These are phyloP conservation scores for Beris chalybata DNA, from an alignment of 2,888 invertebrate genomes.

Conservation along the genomic window DNA sequence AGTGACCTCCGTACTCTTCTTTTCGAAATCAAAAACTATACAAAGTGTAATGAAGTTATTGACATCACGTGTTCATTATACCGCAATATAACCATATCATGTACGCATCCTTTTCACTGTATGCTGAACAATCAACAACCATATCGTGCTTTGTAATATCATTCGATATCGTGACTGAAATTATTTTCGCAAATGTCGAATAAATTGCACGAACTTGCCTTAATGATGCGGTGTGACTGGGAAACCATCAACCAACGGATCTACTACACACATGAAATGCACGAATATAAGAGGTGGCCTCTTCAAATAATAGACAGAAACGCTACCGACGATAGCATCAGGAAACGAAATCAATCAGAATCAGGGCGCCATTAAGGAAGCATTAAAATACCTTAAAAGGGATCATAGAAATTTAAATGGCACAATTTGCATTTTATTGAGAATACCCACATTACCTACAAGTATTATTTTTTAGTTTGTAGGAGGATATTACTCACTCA, in stretches of 20 bases:
- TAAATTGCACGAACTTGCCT: constrained; percentile 27
- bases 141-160: no score
- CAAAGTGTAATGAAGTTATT: no score
- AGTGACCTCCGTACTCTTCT: no score
- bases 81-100: no score
- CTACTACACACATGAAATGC: background rate
- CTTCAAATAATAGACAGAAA: background rate
- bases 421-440: constrained; percentile 34
- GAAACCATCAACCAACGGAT: no score
- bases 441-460: background rate
- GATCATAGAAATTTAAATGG: constrained; percentile 33
- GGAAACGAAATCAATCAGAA: constrained; percentile 33
- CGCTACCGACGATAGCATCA: constrained; percentile 22
- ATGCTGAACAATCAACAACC: no score
- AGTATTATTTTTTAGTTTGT: no score
- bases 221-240: constrained; percentile 21
- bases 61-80: no score
- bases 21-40: no score
- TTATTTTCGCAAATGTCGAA: constrained; percentile 21
- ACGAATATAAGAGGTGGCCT: constrained; percentile 9
- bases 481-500: no score
- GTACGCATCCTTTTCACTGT: no score
- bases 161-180: no score
- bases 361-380: constrained; percentile 34
- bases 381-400: constrained; percentile 31